Evolutionary conservation across 1,140 invertebrate genomes (phyloP).

Genomic region (Neodiprion virginianus): DNA sequence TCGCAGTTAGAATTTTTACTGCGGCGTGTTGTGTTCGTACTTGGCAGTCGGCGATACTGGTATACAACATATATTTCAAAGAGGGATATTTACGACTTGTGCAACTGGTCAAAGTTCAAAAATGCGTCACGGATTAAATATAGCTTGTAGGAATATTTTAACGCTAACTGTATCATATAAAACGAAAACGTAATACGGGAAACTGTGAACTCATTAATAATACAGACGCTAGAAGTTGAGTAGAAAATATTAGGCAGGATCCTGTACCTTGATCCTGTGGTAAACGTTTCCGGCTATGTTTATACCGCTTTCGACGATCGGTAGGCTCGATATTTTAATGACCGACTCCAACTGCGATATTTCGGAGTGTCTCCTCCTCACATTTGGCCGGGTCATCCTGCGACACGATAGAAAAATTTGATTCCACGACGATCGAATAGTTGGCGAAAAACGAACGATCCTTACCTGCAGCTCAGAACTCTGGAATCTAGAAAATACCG

Average conservation of each 20-base stretch:
- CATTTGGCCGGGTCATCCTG: slow-evolving; percentile 44
- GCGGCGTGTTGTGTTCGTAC: too few relatives aligned
- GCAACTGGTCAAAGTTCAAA: background rate
- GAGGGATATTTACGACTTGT: background rate
- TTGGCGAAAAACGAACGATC: background rate
- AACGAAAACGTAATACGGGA: too few relatives aligned
- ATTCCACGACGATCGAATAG: background rate
- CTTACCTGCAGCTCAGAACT: background rate
- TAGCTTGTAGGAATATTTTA: slow-evolving; percentile 2
- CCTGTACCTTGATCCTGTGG: slow-evolving; percentile 69
- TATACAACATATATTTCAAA: too few relatives aligned
- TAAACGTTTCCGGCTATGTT: slow-evolving; percentile 74
- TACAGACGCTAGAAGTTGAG: slow-evolving; percentile 17
- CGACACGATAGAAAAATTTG: slow-evolving; percentile 21
- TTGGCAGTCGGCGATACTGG: too few relatives aligned
- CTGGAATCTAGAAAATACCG: slow-evolving; percentile 17
- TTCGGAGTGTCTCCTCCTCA: slow-evolving; percentile 45
- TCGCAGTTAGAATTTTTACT: too few relatives aligned
- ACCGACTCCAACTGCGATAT: slow-evolving; percentile 70
- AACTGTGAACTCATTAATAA: slow-evolving; percentile 10
- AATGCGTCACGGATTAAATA: background rate
- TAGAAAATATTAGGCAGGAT: slow-evolving; percentile 10
- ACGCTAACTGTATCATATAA: too few relatives aligned
- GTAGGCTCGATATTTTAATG: slow-evolving; percentile 71
- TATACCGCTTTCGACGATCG: slow-evolving; percentile 75